Conservation (phyloP, 2,113 vertebrate species). For the Seriola dumerili region DNA sequence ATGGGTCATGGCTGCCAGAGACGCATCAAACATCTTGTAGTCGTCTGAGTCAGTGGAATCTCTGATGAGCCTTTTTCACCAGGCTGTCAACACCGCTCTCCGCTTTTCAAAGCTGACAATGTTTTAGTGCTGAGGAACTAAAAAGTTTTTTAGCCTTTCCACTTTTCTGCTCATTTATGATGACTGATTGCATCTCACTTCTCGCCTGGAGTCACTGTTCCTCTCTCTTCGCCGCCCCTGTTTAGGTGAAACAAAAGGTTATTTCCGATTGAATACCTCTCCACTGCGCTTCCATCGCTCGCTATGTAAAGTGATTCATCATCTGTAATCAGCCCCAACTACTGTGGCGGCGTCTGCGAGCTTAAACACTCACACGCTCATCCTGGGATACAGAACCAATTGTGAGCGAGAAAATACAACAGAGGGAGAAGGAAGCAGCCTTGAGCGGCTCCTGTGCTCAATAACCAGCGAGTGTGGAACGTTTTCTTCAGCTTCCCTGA, state of each 20-base stretch:
- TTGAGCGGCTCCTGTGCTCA: slow-evolving; percentile 30
- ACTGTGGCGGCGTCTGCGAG: slow-evolving; percentile 30
- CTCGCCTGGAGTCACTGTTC: slow-evolving; percentile 33
- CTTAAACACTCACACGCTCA: slow-evolving; percentile 28
- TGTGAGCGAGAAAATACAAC: neutral
- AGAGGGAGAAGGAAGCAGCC: neutral
- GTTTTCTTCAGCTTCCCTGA: slow-evolving; percentile 4
- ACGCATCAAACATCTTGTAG: slow-evolving; percentile 60
- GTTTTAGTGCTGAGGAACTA: slow-evolving; percentile 63
- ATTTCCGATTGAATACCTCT: slow-evolving; percentile 40
- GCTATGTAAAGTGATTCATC: slow-evolving; percentile 66
- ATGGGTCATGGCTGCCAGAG: slow-evolving; percentile 76
- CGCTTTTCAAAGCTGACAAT: slow-evolving; percentile 51
- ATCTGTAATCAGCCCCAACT: slow-evolving; percentile 55
- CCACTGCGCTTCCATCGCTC: slow-evolving; percentile 19
- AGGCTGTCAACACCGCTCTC: slow-evolving; percentile 49
- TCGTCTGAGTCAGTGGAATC: slow-evolving; percentile 67
- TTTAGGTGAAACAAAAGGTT: slow-evolving; percentile 65
- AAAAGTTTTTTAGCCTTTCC: slow-evolving; percentile 51
- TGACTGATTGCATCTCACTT: slow-evolving; percentile 60
- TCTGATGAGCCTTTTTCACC: slow-evolving; percentile 68
- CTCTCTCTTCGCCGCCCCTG: slow-evolving; percentile 15
- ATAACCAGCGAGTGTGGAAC: neutral
- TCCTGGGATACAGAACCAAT: slow-evolving; percentile 15
- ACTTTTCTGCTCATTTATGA: slow-evolving; percentile 64